Base-by-base conservation (phyloP, 2,888 invertebrate species). In the Apantesis nais region DNA sequence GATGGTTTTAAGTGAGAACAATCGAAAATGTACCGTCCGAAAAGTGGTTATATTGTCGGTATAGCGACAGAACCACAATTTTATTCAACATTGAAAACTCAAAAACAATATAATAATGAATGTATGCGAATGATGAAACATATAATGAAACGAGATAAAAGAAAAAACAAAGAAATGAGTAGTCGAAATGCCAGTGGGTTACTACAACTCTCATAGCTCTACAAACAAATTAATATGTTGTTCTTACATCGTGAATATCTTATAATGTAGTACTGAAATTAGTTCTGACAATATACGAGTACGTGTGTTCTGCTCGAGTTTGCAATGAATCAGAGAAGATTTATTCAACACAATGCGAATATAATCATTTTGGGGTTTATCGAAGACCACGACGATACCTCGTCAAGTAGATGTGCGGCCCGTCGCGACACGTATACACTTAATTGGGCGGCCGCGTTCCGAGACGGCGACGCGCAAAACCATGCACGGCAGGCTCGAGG, bases 361-460 rank as follows among this genome's bases (percentile, higher is more conserved):
- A n/a, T 2, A 4, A 34, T 11, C 9, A 8, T 52, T 52, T 1
- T 52, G 48, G 3, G 22, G n/a, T 52, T 19, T 2, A 52, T 9
- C 9, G 48, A 52, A 11, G 48, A 19, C n/a, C n/a, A 11, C n/a
- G 1, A 9, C 25, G 12, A 29, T 14, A 58, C 8, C 11, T 22
- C 16, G 41, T 12, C 41, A 44, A 44, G 63, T 22, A 12, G 12
- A 29, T 16, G 29, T 44, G 63, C 44, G 29, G 63, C 29, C 63
- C 41, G 5, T 63, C 41, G 63, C 25, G 19, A 44, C 41, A 63
- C 19, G 41, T 62, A 62, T 19, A 5, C 22, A 61, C 44, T 16
- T 67, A 67, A 62, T 67, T 67, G 62, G 58, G 67, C 7, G 16
- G 44, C 34, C 61, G 48, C 62, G 67, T 62, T 62, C 52, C 63